Evolutionary conservation across 2,113 vertebrate genomes (phyloP), one percentile per base, ranked within the genome.

Genomic region (Oostethus manadensis): DNA sequence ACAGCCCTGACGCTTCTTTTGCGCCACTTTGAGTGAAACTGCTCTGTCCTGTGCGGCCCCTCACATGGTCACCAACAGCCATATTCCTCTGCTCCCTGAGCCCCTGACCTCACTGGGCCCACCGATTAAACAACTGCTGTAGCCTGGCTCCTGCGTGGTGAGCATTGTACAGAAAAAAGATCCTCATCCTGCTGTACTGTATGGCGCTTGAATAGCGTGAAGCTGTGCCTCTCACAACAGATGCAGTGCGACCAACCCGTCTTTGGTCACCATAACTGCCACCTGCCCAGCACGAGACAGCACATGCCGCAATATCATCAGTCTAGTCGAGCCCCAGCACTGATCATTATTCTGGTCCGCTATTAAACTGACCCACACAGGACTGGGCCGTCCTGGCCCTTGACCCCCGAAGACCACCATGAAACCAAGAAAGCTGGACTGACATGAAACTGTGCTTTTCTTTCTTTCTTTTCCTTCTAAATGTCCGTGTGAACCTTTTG

Each of bases 371-470:
- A 21, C 51, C 65, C 55, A 67, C 60, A 56, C 66, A 6, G 56
- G 49, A 63, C 74, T 17, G 58, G 65, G 56, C 65, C 68, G 26
- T 50, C 47, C 48, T 62, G 76, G 78, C 70, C n/a, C 71, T 77
- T 45, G 38, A 20, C 51, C 21, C 44, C 8, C 15, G 7, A 60
- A 43, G 63, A 79, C 75, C 64, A 75, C 23, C 62, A 17, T 42
- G 21, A 75, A 81, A 80, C 79, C 78, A 75, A 64, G 70, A 73
- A 59, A 64, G 62, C 64, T 75, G 75, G 74, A 83, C 70, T 79
- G 77, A 83, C 71, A 64, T 62, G 70, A 83, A 86, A 78, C 84
- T 87, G 81, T 84, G 81, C 60, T 83, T 82, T 80, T 77, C 38
- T 60, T 57, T 53, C n/a, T 60, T 40, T 58, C 49, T 45, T 8